Evolutionary conservation across 2,888 invertebrate genomes (phyloP).

Genomic region (Malthinus flaveolus): DNA sequence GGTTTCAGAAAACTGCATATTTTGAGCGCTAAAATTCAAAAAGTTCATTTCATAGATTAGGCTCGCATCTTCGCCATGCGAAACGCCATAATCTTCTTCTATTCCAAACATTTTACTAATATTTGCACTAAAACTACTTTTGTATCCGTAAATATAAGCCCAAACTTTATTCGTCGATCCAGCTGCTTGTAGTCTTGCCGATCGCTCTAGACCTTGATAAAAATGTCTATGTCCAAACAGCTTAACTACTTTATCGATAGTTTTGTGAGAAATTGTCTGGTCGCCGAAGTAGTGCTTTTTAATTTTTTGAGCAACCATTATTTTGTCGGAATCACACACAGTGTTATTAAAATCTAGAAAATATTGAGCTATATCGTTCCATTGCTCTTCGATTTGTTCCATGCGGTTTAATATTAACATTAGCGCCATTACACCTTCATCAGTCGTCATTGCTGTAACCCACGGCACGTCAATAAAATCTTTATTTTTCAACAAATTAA

Average conservation of each 20-base stretch:
- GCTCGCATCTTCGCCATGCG: conserved; percentile 13
- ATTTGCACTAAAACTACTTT: background rate
- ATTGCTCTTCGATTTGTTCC: conserved; percentile 48
- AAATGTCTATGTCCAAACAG: conserved; percentile 25
- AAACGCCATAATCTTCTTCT: background rate
- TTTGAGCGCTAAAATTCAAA: background rate
- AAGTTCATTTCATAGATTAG: background rate
- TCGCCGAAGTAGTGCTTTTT: conserved; percentile 41
- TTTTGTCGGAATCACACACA: conserved; percentile 30
- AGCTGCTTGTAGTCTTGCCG: background rate
- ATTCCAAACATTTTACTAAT: background rate
- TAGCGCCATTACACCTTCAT: conserved; percentile 62
- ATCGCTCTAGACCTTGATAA: conserved; percentile 35
- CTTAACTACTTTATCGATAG: conserved; percentile 10
- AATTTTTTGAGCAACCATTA: conserved; percentile 37
- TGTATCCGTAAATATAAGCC: background rate
- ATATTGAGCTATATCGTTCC: conserved; percentile 40
- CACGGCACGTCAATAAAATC: conserved; percentile 66
- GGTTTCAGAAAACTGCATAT: conserved; percentile 1
- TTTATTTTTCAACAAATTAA: conserved; percentile 61
- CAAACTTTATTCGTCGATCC: background rate
- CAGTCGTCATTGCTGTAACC: conserved; percentile 65
- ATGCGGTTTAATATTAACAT: conserved; percentile 1
- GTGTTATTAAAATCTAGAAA: conserved; percentile 42
- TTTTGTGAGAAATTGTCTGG: conserved; percentile 34